Evolutionary conservation across 2,888 invertebrate species (phyloP).

Genomic region (Perithous albicinctus): DNA sequence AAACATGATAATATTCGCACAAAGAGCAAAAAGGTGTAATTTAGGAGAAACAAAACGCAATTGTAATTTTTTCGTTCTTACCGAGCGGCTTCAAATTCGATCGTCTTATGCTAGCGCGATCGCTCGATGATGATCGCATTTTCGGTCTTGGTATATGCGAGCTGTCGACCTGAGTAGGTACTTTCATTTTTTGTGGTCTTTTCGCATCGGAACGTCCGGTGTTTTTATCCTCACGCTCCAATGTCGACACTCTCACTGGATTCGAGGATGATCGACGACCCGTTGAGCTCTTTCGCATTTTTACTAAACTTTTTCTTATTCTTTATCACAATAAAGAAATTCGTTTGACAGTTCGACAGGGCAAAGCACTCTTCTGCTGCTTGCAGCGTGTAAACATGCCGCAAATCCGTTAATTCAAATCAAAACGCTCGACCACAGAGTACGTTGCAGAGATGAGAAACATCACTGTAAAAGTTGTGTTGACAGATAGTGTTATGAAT

Average conservation of each 20-base stretch:
- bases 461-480: too few species aligned
- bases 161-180: slow-evolving; percentile 62
- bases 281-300: slow-evolving; percentile 72
- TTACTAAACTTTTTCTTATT: slow-evolving; percentile 2
- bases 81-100: slow-evolving; percentile 75
- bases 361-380: background rate
- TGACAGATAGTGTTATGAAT: too few species aligned
- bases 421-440: background rate
- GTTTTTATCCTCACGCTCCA: slow-evolving; percentile 74
- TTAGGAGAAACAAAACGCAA: too few species aligned
- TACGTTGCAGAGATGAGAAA: background rate
- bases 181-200: slow-evolving; percentile 71
- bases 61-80: too few species aligned
- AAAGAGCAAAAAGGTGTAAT: too few species aligned
- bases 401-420: slow-evolving; percentile 16
- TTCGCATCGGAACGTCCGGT: slow-evolving; percentile 69
- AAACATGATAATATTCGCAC: too few species aligned
- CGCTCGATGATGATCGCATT: slow-evolving; percentile 72
- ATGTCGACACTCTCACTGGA: slow-evolving; percentile 74
- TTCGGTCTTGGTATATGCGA: slow-evolving; percentile 78
- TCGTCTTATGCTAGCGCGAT: slow-evolving; percentile 70
- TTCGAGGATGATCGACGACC: slow-evolving; percentile 77
- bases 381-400: background rate
- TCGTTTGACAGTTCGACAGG: background rate
- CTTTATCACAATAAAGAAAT: background rate